Evolutionary conservation across 2,113 vertebrate species (phyloP), one percentile per base, ranked within the genome.

Genomic region (Cacatua alba): DNA sequence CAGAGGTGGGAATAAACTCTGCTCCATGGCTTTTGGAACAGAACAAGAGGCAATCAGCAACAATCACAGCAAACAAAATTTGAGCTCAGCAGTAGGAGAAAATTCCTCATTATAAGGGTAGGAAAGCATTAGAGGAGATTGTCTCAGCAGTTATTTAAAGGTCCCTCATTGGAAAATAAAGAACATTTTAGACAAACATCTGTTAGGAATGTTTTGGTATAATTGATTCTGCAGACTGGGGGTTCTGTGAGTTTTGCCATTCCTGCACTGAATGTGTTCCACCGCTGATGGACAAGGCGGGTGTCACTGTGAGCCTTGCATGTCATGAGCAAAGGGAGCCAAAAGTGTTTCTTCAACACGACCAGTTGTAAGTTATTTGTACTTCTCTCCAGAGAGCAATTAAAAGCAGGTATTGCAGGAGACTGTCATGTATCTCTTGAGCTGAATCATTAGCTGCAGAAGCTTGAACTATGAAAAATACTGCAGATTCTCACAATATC

Each of bases 241-340:
- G 11, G 11, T 23, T 52, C 49, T 46, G 44, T 44, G 37, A 4
- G 17, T 23, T n/a, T 20, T 11, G 2, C 13, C 9, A 5, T 5
- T 70, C 26, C 16, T 44, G 43, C 53, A 19, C 48, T 55, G 2
- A 41, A 9, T 3, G 11, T 1, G 9, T 68, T 12, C 67, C 19
- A 1, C 39, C 21, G 21, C 41, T 23, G 48, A 12, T 1, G 3
- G 62, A 12, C 0, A 11, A 44, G 48, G 53, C 53, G 0, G 1
- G 18, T 26, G 53, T 39, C 7, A 1, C n/a, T 20, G 28, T 13
- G 5, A 17, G 46, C 29, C 68, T 16, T 2, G 21, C 10, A 29
- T 7, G 24, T 26, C 39, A 1, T 3, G 39, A 65, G 67, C 29
- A 51, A 11, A 25, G 29, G 62, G 33, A n/a, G 25, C 8, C 23